These are phyloP conservation scores for Polyodon spathula DNA, from an alignment of 2,113 vertebrate genomes.

Conservation along the genomic window DNA sequence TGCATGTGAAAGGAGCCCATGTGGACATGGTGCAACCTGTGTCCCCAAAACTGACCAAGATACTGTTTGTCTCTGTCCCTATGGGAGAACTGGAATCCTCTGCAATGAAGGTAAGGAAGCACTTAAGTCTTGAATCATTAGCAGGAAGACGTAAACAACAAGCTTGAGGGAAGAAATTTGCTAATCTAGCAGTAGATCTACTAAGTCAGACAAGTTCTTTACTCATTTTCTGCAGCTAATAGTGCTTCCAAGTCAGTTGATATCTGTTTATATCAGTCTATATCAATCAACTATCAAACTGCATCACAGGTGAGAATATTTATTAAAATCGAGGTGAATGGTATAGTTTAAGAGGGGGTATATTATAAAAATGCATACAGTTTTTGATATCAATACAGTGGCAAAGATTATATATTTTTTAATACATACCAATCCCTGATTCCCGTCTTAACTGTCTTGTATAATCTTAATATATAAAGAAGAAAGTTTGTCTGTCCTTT, in stretches of 20 bases:
- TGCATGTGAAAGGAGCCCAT: conserved; percentile 65
- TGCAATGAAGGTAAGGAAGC: conserved; percentile 63
- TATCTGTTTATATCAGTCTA: conserved; percentile 7
- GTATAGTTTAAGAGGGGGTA: no score
- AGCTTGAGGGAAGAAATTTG: conserved; percentile 9
- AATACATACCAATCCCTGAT: no score
- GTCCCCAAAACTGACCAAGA: conserved; percentile 61
- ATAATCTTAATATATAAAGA: no score
- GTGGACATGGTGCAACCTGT: conserved; percentile 69
- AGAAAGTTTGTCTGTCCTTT: no score
- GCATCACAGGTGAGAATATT: neutral
- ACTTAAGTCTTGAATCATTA: conserved; percentile 15
- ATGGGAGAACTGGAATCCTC: conserved; percentile 64
- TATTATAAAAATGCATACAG: no score
- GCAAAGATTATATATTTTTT: no score
- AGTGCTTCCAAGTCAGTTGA: conserved; percentile 8
- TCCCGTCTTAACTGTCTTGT: no score
- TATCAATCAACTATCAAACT: conserved; percentile 5
- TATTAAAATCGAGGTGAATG: no score
- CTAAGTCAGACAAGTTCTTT: conserved; percentile 13
- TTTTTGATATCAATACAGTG: no score
- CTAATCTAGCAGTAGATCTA: conserved; percentile 13
- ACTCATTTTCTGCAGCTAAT: conserved; percentile 9
- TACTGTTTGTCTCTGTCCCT: conserved; percentile 68
- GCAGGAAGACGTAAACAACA: neutral